Evolutionary conservation across 2,797 vertebrate species (phyloP).

Genomic region (Eutrigla gurnardus): DNA sequence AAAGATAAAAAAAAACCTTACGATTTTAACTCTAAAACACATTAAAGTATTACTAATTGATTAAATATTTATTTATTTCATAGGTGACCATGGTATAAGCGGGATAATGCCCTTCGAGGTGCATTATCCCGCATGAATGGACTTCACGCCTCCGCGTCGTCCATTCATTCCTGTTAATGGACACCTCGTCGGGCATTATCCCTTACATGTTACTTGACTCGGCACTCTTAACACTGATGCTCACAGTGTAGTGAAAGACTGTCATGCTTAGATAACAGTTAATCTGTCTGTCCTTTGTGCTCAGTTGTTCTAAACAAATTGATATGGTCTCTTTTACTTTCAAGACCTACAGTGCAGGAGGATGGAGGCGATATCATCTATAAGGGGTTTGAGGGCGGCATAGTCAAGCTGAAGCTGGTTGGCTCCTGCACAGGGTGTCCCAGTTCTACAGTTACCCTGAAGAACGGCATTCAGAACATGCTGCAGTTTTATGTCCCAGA

Average conservation of each 20-base stretch:
- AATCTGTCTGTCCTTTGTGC: slow-evolving; percentile 27
- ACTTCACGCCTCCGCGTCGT: too few species aligned
- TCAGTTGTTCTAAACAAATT: slow-evolving; percentile 38
- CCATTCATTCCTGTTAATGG: too few species aligned
- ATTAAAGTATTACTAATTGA: too few species aligned
- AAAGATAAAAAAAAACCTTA: too few species aligned
- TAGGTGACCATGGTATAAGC: too few species aligned
- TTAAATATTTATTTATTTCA: too few species aligned
- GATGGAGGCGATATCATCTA: slow-evolving; percentile 88
- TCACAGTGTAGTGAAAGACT: neutral
- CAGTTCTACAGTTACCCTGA: slow-evolving; percentile 86
- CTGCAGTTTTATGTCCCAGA: slow-evolving; percentile 89
- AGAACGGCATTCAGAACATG: slow-evolving; percentile 89
- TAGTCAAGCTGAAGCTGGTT: slow-evolving; percentile 86
- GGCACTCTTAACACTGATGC: neutral
- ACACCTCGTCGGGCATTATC: too few species aligned
- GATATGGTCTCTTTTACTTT: slow-evolving; percentile 4
- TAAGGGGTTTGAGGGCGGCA: slow-evolving; percentile 86
- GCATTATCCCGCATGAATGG: too few species aligned
- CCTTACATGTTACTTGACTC: neutral
- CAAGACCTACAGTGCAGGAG: slow-evolving; percentile 88
- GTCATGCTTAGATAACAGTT: slow-evolving; percentile 11
- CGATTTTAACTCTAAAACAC: too few species aligned
- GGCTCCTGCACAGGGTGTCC: slow-evolving; percentile 89
- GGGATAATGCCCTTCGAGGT: too few species aligned